Conservation (phyloP, 1,140 invertebrate species). For the Drosophila eugracilis region DNA sequence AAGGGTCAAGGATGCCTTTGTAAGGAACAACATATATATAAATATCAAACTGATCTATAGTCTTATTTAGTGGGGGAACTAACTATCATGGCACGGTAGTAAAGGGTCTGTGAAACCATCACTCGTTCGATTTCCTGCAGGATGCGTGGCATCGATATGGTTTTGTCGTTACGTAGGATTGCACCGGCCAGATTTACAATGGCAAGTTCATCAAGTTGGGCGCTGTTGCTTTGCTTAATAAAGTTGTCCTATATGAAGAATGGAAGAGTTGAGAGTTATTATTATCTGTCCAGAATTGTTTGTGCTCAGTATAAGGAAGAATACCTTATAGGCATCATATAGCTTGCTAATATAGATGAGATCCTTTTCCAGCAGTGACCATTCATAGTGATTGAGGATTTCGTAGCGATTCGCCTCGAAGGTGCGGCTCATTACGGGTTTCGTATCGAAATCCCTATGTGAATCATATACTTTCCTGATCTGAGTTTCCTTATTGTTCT, state of each 20-base stretch:
- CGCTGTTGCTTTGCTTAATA: constrained; percentile 30
- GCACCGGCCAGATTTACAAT: constrained; percentile 88
- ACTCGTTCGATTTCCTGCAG: constrained; percentile 67
- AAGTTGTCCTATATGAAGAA: constrained; percentile 18
- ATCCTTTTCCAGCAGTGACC: constrained; percentile 72
- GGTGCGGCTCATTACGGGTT: constrained; percentile 36
- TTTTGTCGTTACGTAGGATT: constrained; percentile 85
- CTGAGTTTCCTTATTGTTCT: constrained; percentile 66
- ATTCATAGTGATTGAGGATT: constrained; percentile 75
- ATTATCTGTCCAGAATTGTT: not conserved
- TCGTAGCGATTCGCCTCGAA: constrained; percentile 61
- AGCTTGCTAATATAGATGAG: constrained; percentile 63
- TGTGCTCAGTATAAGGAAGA: not conserved
- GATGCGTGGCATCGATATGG: constrained; percentile 73
- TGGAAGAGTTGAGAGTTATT: not conserved
- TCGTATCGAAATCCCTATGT: constrained; percentile 60
- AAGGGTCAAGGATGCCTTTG: not conserved
- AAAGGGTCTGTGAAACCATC: constrained; percentile 86
- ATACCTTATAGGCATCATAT: constrained; percentile 73
- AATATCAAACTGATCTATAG: not conserved
- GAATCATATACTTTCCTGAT: constrained; percentile 73
- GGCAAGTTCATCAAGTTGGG: constrained; percentile 82
- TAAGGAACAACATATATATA: too few relatives aligned
- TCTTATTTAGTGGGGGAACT: constrained; percentile 34
- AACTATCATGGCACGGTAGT: constrained; percentile 88